A percentile compares a stretch with the other conserved stretches of the same genome.
phyloP scores from a whole-genome alignment of 2,113 vertebrate genomes.

The Phalacrocorax carbo region DNA sequence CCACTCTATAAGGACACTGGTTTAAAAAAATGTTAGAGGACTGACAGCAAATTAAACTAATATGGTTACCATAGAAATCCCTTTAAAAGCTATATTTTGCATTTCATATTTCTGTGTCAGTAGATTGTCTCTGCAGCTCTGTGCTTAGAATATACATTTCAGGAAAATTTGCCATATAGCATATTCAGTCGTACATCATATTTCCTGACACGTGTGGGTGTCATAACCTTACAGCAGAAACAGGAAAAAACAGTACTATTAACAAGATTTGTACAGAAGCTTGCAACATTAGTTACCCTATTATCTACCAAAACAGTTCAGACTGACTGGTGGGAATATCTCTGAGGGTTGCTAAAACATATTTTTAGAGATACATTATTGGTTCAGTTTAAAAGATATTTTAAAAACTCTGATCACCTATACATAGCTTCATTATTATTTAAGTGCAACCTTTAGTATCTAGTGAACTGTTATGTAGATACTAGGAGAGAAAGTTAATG shows the following conservation, averaged over 20 bases:
- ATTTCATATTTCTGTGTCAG: background rate
- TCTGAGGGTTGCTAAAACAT: background rate
- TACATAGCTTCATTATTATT: background rate
- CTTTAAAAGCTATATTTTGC: background rate
- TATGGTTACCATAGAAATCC: background rate
- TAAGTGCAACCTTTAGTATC: background rate
- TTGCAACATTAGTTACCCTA: background rate
- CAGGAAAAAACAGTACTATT: background rate
- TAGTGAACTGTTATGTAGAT: background rate
- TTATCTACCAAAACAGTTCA: background rate
- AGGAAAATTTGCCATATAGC: background rate
- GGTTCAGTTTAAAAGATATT: background rate
- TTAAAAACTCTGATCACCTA: background rate
- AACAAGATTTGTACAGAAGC: background rate
- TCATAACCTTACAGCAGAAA: background rate
- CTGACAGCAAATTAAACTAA: background rate
- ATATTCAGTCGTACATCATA: background rate
- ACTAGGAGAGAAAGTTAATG: background rate
- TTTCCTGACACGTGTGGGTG: background rate
- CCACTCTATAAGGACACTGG: background rate
- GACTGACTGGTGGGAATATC: background rate
- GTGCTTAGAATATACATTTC: background rate
- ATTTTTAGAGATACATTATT: background rate
- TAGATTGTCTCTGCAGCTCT: background rate
- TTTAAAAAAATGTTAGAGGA: background rate